phyloP scores from a whole-genome alignment of 2,888 invertebrate genomes.

The Cheilosia variabilis region DNA sequence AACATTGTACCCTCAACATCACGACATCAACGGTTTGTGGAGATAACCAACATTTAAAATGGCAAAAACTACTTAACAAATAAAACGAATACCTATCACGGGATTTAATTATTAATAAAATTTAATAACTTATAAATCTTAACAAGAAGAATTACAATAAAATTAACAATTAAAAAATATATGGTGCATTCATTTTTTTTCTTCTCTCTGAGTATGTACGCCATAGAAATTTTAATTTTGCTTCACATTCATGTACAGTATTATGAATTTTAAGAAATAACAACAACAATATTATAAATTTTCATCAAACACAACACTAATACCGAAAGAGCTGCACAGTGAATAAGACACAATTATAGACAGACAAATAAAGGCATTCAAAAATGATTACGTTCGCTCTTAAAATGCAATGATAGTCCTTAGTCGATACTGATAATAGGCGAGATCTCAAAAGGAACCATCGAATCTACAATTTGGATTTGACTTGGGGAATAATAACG shows the following conservation, averaged over 20 bases:
- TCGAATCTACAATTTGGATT: slow-evolving; percentile 80
- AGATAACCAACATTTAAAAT: no score
- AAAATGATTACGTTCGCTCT: slow-evolving; percentile 10
- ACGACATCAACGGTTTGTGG: no score
- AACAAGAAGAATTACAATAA: slow-evolving; percentile 26
- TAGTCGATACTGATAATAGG: background rate
- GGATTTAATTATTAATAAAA: slow-evolving; percentile 8
- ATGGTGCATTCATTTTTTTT: background rate
- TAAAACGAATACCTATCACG: background rate
- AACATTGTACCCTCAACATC: no score
- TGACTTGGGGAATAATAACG: slow-evolving; percentile 82
- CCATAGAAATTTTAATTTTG: background rate
- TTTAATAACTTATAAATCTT: slow-evolving; percentile 29
- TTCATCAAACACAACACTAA: slow-evolving; percentile 17
- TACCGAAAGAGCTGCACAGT: slow-evolving; percentile 34
- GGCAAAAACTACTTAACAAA: background rate
- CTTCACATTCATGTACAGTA: background rate
- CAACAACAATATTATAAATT: background rate
- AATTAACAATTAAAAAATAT: slow-evolving; percentile 45
- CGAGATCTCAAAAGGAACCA: background rate
- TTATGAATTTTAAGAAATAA: background rate
- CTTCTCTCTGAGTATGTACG: background rate
- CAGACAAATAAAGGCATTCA: slow-evolving; percentile 5
- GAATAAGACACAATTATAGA: slow-evolving; percentile 26
- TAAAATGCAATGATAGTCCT: slow-evolving; percentile 15